Percentiles rank a stretch among this genome's conserved stretches.
Evolutionary conservation across 2,797 vertebrate genomes (phyloP).

Genomic region (Leuciscus waleckii): DNA sequence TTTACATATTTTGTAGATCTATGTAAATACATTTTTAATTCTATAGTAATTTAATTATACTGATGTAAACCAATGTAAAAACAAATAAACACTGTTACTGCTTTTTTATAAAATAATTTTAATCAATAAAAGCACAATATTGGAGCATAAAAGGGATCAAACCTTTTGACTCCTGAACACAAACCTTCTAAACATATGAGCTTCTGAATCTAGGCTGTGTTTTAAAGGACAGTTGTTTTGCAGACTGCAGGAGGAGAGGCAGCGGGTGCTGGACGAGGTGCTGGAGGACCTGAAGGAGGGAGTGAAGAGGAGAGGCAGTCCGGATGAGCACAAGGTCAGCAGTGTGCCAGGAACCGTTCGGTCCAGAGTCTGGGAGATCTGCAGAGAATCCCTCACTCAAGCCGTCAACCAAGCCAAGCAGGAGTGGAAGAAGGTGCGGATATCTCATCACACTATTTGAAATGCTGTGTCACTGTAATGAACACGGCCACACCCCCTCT

Average conservation of each 20-base stretch:
- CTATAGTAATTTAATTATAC: not conserved
- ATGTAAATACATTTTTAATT: not conserved
- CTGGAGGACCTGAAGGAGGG: constrained; percentile 76
- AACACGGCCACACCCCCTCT: not conserved
- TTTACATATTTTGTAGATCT: not conserved
- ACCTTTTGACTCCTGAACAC: not conserved
- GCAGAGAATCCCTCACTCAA: constrained; percentile 73
- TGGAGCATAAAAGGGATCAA: not conserved
- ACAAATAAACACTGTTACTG: not conserved
- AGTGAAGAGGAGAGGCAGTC: constrained; percentile 45
- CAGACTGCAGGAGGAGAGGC: constrained; percentile 65
- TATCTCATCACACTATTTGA: not conserved
- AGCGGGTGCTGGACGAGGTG: constrained; percentile 69
- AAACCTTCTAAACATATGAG: not conserved
- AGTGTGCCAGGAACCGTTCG: constrained; percentile 63
- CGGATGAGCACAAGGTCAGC: constrained; percentile 45
- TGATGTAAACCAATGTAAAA: not conserved
- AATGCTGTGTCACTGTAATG: not conserved
- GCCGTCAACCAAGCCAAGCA: constrained; percentile 74
- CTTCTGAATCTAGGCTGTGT: not conserved
- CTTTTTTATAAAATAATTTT: not conserved
- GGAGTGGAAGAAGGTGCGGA: constrained; percentile 84
- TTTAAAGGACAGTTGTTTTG: constrained; percentile 3
- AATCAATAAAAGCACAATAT: not conserved
- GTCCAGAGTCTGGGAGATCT: constrained; percentile 76